Evolutionary conservation across 1,140 invertebrate species (phyloP).

Genomic region (Aphidius ervi): DNA sequence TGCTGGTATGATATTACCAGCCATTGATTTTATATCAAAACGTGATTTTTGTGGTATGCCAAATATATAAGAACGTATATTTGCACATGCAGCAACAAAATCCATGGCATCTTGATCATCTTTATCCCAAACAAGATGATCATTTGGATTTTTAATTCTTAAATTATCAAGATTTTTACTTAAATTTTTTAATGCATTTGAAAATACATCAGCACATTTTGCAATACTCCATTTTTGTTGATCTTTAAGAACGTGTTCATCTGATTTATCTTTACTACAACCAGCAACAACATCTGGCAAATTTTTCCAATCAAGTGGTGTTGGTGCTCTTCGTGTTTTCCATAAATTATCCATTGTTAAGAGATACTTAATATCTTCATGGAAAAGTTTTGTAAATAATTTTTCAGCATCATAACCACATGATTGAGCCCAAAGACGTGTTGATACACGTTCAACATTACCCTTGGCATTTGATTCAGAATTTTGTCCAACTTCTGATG

Average conservation of each 20-base stretch:
- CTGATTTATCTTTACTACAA: slow-evolving; percentile 44
- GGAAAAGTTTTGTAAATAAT: slow-evolving; percentile 85
- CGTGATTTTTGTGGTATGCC: slow-evolving; percentile 80
- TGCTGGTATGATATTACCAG: slow-evolving; percentile 96
- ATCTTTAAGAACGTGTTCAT: slow-evolving; percentile 57
- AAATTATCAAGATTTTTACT: slow-evolving; percentile 60
- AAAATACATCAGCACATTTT: slow-evolving; percentile 75
- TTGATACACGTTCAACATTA: slow-evolving; percentile 79
- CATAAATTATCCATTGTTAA: slow-evolving; percentile 93
- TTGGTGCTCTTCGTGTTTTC: slow-evolving; percentile 77
- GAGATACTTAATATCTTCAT: slow-evolving; percentile 94
- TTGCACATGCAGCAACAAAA: slow-evolving; percentile 93
- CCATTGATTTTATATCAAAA: slow-evolving; percentile 98
- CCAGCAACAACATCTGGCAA: slow-evolving; percentile 60
- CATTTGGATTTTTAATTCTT: slow-evolving; percentile 53
- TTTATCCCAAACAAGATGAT: slow-evolving; percentile 94
- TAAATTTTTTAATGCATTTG: slow-evolving; percentile 65
- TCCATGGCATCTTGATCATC: slow-evolving; percentile 93
- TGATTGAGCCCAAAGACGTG: slow-evolving; percentile 81
- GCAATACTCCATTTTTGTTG: slow-evolving; percentile 79
- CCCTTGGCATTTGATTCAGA: slow-evolving; percentile 57
- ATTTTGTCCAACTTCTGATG: slow-evolving; percentile 56
- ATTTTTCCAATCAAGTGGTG: slow-evolving; percentile 71
- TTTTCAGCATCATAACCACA: slow-evolving; percentile 80
- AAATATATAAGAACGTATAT: slow-evolving; percentile 90